Base-by-base conservation (phyloP, 2,888 invertebrate species). In the Trachelus troglodyta region DNA sequence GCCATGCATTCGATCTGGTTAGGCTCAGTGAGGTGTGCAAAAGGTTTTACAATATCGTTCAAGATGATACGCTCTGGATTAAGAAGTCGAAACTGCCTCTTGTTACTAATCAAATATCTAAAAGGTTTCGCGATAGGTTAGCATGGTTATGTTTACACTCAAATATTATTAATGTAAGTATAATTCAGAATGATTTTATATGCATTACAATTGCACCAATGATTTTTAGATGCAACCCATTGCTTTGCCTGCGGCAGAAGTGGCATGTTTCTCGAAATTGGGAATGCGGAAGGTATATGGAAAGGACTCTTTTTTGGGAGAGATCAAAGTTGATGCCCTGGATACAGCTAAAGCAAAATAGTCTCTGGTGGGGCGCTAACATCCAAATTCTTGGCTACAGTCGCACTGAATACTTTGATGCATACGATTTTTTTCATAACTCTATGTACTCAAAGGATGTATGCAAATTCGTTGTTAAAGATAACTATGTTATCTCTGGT, bases 321-420 rank as follows among this genome's bases (percentile, higher is more conserved):
- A 87, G 87, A 9, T 89, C 88, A 73, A 93, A 92, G 88, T 92
- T 92, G 81, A 92, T 94, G 86, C 93, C 94, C 71, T 93, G 93
- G 92, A 83, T 95, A 12, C 90, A 92, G 75, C 84, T 95, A 68
- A 93, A 93, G 12, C 89, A 89, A 0, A 90, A 93, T 33, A 86
- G 86, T 40, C 83, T 95, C 0, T 94, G 94, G 92, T 92, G 94
- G 81, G 93, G 94, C 73, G 92, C 93, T 83, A 93, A 93, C 34
- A 90, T 84, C 83, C 85, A 83, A 75, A 89, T 90, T 40, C 83
- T 82, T 71, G 89, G 88, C 31, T 90, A 88, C 77, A 77, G 75
- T 73, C 87, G 91, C 74, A 91, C 89, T 3, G 87, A 88, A 11
- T 89, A 90, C 34, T 90, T 90, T 74, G 87, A 90, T 1, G 56